phyloP scores from a whole-genome alignment of 1,140 invertebrate genomes.

The Solenopsis fugax region DNA sequence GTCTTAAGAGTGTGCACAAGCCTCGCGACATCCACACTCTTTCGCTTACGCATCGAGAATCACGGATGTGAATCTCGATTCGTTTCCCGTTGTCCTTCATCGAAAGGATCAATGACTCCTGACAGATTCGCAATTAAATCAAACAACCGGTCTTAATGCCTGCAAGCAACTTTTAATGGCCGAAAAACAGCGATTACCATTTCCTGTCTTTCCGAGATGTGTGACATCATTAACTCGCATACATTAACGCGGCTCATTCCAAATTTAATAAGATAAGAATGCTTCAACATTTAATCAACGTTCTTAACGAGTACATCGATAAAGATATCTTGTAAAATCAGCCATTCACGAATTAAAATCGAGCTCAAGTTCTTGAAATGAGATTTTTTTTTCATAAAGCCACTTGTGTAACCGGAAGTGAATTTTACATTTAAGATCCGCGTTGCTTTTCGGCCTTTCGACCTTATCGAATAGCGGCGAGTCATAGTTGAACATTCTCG shows the following conservation, averaged over 20 bases:
- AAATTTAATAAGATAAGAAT: not conserved
- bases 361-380: not conserved
- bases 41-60: not conserved
- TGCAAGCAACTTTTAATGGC: not conserved
- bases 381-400: not conserved
- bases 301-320: not conserved
- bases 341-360: not conserved
- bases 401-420: not conserved
- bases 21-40: not conserved
- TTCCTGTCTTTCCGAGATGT: slow-evolving; percentile 1
- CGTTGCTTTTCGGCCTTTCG: not conserved
- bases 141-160: slow-evolving; percentile 3
- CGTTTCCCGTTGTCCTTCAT: slow-evolving; percentile 28
- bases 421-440: not conserved
- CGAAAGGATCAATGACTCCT: slow-evolving; percentile 35
- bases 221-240: slow-evolving; percentile 18
- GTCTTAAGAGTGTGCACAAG: not conserved
- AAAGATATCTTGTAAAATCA: not conserved
- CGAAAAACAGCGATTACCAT: slow-evolving; percentile 5
- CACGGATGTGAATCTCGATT: not conserved
- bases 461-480: slow-evolving; percentile 14
- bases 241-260: not conserved
- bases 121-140: not conserved
- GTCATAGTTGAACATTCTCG: slow-evolving; percentile 33
- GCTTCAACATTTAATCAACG: not conserved